Percentiles rank a stretch among this genome's conserved stretches.
phyloP scores from a whole-genome alignment of 1,140 invertebrate genomes.

The Microvelia longipes region DNA sequence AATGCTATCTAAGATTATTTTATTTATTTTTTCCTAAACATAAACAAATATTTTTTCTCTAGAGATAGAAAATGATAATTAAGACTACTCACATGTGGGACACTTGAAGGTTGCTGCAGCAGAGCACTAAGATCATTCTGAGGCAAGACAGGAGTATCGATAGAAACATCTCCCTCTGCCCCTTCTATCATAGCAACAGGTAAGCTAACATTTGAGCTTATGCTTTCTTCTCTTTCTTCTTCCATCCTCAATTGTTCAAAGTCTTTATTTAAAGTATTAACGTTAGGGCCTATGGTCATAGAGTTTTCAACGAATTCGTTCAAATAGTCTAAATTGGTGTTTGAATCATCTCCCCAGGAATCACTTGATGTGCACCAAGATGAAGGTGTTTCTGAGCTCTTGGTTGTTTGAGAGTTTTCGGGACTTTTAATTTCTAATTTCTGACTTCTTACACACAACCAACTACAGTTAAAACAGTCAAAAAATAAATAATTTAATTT shows the following conservation, averaged over 20 bases:
- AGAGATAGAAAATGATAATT: too few relatives aligned
- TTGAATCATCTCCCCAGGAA: neutral
- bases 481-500: too few relatives aligned
- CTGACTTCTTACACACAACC: conserved; percentile 50
- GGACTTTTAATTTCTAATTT: conserved; percentile 33
- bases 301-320: neutral
- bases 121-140: conserved; percentile 43
- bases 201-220: conserved; percentile 34
- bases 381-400: neutral
- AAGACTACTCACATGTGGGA: conserved; percentile 31
- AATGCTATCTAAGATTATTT: too few relatives aligned
- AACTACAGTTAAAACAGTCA: conserved; percentile 32
- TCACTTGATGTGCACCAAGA: neutral
- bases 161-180: conserved; percentile 45
- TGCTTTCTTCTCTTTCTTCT: conserved; percentile 22
- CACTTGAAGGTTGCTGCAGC: conserved; percentile 36
- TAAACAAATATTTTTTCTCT: too few relatives aligned
- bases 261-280: too few relatives aligned
- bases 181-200: conserved; percentile 53
- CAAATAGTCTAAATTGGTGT: neutral
- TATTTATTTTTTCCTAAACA: too few relatives aligned
- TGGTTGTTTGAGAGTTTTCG: conserved; percentile 21
- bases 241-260: conserved; percentile 9
- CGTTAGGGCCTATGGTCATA: too few relatives aligned
- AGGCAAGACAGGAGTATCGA: conserved; percentile 48